Evolutionary conservation across 2,113 vertebrate species (phyloP).

Genomic region (Epinephelus lanceolatus): DNA sequence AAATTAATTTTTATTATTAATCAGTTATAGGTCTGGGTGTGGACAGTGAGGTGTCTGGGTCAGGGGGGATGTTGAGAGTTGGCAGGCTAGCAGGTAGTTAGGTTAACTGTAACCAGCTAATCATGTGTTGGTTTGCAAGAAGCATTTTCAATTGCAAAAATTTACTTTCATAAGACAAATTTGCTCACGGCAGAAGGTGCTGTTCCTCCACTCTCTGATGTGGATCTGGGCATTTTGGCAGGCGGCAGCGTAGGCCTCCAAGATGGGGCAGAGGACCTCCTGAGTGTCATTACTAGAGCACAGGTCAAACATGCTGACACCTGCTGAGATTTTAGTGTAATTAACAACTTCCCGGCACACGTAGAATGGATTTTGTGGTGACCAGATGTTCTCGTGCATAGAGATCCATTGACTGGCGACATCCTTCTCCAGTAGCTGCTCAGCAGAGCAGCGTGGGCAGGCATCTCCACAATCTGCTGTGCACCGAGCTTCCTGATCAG

Average conservation of each 20-base stretch:
- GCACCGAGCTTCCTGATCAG: conserved; percentile 27
- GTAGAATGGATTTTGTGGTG: conserved; percentile 56
- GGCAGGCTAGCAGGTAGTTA: no score
- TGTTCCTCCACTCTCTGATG: conserved; percentile 71
- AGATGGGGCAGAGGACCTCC: conserved; percentile 51
- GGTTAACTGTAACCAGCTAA: not conserved
- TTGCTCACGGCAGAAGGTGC: conserved; percentile 75
- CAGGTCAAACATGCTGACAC: conserved; percentile 73
- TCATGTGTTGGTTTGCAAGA: not conserved
- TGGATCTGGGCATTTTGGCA: conserved; percentile 63
- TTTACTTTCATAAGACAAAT: not conserved
- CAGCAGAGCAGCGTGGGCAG: conserved; percentile 27
- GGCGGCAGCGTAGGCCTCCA: conserved; percentile 62
- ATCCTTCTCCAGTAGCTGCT: conserved; percentile 40
- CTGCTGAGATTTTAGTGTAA: conserved; percentile 56
- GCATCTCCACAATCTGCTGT: conserved; percentile 10
- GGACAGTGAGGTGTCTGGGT: no score
- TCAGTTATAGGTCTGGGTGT: no score
- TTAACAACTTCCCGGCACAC: conserved; percentile 58
- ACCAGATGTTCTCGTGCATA: conserved; percentile 9
- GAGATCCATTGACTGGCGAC: conserved; percentile 40
- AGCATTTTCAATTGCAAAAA: not conserved
- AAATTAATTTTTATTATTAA: no score
- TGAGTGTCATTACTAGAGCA: conserved; percentile 59
- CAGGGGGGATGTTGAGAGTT: no score